A percentile compares a stretch with the other conserved stretches of the same genome.
Evolutionary conservation across 2,113 vertebrate genomes (phyloP).

Genomic region (Uropsilus gracilis): DNA sequence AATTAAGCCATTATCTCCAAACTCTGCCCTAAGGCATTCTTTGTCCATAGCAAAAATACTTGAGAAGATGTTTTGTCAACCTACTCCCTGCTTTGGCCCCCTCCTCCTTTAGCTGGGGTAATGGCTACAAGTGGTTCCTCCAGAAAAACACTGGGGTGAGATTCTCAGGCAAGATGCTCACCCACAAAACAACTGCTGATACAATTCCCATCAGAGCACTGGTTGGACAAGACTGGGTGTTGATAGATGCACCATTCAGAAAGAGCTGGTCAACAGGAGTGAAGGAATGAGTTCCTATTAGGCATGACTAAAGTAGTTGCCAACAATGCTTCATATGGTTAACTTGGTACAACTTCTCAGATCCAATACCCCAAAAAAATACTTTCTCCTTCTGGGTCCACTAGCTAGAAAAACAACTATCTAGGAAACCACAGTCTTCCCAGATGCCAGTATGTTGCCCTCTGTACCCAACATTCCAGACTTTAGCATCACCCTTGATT

Average conservation of each 20-base stretch:
- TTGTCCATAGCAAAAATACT: background rate
- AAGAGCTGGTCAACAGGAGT: slow-evolving; percentile 5
- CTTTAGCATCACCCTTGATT: background rate
- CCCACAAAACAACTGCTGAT: background rate
- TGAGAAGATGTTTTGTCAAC: background rate
- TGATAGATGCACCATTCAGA: background rate
- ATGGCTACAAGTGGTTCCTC: background rate
- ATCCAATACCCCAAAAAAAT: background rate
- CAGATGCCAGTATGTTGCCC: background rate
- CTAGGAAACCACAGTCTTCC: slow-evolving; percentile 6
- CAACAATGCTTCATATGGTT: background rate
- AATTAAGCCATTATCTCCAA: slow-evolving; percentile 25
- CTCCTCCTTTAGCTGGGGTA: background rate
- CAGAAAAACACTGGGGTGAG: background rate
- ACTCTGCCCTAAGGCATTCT: background rate
- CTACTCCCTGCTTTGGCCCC: background rate
- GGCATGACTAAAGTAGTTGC: background rate
- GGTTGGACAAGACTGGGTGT: background rate
- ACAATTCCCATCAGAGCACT: background rate
- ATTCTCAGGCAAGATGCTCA: background rate
- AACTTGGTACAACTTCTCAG: background rate
- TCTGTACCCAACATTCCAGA: background rate
- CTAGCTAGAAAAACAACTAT: background rate
- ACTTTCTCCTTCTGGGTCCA: background rate
- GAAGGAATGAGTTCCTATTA: background rate